phyloP scores from a whole-genome alignment of 2,113 vertebrate species.

The Sardina pilchardus region DNA sequence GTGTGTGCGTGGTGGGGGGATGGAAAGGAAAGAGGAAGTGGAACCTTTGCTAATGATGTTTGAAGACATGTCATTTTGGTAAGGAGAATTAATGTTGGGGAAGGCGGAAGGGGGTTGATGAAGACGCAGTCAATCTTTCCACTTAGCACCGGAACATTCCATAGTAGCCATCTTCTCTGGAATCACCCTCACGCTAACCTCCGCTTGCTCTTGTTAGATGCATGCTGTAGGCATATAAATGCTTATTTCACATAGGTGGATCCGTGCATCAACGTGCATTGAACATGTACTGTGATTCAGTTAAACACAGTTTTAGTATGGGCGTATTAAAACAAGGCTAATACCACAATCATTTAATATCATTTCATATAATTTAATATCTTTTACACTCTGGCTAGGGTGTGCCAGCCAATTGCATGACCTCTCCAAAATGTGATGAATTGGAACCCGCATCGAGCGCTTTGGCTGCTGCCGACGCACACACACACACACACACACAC shows the following conservation, averaged over 20 bases:
- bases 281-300: not conserved
- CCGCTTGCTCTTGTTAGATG: not conserved
- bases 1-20: not conserved
- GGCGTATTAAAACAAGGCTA: not conserved
- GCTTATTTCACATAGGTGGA: not conserved
- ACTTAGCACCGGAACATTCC: not conserved
- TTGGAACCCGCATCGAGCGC: not conserved
- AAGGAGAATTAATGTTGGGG: not conserved
- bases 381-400: not conserved
- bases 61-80: constrained; percentile 1
- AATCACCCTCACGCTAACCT: not conserved
- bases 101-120: not conserved
- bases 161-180: not conserved
- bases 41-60: constrained; percentile 10
- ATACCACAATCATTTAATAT: not conserved
- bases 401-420: not conserved
- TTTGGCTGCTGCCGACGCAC: not conserved
- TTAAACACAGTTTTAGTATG: not conserved
- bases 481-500: not conserved
- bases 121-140: not conserved
- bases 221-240: not conserved
- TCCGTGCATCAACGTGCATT: not conserved
- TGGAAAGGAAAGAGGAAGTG: not conserved
- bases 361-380: constrained; percentile 12
- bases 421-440: constrained; percentile 3